These are phyloP conservation scores for Anisognathus igniventris DNA, from an alignment of 2,797 vertebrate species.

Conservation along the genomic window DNA sequence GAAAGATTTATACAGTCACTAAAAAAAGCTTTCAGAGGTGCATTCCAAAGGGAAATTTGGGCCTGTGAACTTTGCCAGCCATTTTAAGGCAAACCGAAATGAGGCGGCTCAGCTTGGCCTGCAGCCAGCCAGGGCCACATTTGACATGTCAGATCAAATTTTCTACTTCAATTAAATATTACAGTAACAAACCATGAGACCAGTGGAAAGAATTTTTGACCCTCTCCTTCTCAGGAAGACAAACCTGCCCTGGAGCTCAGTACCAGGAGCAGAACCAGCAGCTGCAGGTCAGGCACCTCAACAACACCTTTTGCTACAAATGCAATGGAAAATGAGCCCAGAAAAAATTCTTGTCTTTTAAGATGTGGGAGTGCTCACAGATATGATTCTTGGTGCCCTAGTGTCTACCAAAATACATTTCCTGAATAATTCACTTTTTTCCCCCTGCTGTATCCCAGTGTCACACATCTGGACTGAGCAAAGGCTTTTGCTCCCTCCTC, in stretches of 20 bases:
- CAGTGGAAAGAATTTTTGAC: neutral
- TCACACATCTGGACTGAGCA: neutral
- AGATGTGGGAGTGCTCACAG: neutral
- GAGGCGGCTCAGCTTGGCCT: neutral
- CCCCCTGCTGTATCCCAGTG: neutral
- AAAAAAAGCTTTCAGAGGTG: neutral
- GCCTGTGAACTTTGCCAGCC: neutral
- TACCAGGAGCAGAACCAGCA: neutral
- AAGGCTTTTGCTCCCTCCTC: neutral
- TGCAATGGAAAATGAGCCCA: neutral
- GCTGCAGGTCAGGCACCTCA: neutral
- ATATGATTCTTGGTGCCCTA: accelerated
- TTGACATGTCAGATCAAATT: constrained; percentile 33
- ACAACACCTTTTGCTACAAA: accelerated
- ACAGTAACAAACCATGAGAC: neutral
- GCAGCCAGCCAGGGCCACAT: neutral
- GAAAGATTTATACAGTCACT: neutral
- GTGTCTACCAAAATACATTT: neutral
- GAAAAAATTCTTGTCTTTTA: accelerated
- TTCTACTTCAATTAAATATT: constrained; percentile 4
- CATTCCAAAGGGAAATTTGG: neutral
- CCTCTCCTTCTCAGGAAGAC: neutral
- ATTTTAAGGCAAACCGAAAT: neutral
- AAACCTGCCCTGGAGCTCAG: neutral
- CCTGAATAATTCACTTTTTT: neutral